phyloP scores from a whole-genome alignment of 2,888 invertebrate genomes.

The Eupithecia abbreviata region DNA sequence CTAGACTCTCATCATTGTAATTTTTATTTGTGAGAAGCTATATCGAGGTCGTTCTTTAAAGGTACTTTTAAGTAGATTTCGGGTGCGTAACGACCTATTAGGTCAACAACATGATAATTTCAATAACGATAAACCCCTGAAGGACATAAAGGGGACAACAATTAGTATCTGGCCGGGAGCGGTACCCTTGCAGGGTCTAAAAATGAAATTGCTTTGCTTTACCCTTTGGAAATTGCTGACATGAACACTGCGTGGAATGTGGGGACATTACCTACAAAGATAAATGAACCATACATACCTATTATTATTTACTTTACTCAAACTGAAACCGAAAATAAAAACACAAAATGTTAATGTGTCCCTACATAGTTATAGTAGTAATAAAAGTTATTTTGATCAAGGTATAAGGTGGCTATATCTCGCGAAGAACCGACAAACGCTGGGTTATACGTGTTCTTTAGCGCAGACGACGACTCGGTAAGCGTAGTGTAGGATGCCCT shows the following conservation, averaged over 20 bases:
- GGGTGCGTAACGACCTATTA: constrained; percentile 4
- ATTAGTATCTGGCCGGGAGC: constrained; percentile 34
- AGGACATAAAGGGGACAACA: constrained; percentile 42
- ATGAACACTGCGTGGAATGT: constrained; percentile 29
- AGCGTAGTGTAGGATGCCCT: too few relatives aligned
- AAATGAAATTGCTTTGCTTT: constrained; percentile 49
- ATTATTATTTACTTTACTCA: background rate
- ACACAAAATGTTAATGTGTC: background rate
- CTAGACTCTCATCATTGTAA: background rate
- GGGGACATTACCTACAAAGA: background rate
- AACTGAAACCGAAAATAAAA: background rate
- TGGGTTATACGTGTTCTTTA: too few relatives aligned
- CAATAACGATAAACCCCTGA: constrained; percentile 46
- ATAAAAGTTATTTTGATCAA: background rate
- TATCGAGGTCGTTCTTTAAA: background rate
- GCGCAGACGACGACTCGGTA: too few relatives aligned
- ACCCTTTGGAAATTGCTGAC: constrained; percentile 43
- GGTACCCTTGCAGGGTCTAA: constrained; percentile 44
- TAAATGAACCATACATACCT: background rate
- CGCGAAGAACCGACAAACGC: too few relatives aligned
- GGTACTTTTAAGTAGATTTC: background rate
- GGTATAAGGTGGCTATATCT: background rate
- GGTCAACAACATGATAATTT: constrained; percentile 39
- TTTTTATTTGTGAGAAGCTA: background rate
- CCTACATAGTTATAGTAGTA: background rate